phyloP scores from a whole-genome alignment of 2,888 invertebrate genomes.

The Pseudococcus viburni region DNA sequence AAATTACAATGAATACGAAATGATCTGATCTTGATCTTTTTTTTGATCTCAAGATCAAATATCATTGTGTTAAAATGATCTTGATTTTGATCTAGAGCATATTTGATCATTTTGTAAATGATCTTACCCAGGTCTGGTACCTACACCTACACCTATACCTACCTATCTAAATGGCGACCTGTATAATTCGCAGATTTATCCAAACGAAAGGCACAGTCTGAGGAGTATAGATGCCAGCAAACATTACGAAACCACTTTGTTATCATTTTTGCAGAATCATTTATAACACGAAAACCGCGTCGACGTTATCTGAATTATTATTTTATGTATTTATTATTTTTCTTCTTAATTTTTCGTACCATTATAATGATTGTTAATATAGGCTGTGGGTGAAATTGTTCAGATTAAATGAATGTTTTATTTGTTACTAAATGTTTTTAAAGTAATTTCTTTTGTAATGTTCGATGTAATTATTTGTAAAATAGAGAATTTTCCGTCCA shows the following conservation, averaged over 20 bases:
- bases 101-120: too few species aligned
- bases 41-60: too few species aligned
- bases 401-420: conserved; percentile 58
- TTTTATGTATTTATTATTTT: neutral
- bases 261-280: conserved; percentile 90
- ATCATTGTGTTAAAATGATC: too few species aligned
- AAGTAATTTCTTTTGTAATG: conserved; percentile 34
- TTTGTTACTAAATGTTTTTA: conserved; percentile 51
- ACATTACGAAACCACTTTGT: conserved; percentile 94
- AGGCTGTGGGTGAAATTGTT: conserved; percentile 56
- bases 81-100: too few species aligned
- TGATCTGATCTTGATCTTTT: too few species aligned
- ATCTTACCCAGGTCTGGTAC: too few species aligned
- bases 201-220: conserved; percentile 95
- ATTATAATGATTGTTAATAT: conserved; percentile 55
- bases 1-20: too few species aligned
- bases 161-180: neutral
- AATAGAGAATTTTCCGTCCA: conserved; percentile 54
- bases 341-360: conserved; percentile 32
- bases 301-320: neutral
- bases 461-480: conserved; percentile 51
- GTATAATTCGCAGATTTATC: conserved; percentile 85
- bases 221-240: conserved; percentile 94
- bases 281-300: conserved; percentile 73
- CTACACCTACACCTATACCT: neutral